Base-by-base conservation (phyloP, 2,113 vertebrate species). In the Apteryx owenii region DNA sequence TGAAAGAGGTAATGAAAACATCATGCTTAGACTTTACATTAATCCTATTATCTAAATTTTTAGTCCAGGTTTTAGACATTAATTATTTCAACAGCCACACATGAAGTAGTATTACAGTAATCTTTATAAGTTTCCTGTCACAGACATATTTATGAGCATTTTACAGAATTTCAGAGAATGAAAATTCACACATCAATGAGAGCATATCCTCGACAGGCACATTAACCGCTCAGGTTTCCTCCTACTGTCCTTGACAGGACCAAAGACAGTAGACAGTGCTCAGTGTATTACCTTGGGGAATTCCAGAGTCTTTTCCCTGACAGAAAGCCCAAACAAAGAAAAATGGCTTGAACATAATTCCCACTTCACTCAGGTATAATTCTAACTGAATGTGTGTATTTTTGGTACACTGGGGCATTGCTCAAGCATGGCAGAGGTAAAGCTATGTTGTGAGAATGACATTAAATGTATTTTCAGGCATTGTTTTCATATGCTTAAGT, bases 401-500 rank as follows among this genome's bases (percentile, higher is more conserved):
- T 46, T 66, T 58, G 40, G 53, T 73, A 65, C 76, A 22, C 78
- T 56, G 25, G 56, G 61, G 29, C 68, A 62, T 80, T 73, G 85
- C 81, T 93, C 70, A 73, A n/a, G 80, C 53, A 44, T 1, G 6
- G 70, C 75, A 85, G 73, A 91, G 48, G 60, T 65, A 76, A 91
- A 22, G 53, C 48, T 94, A 53, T 65, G n/a, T 26, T 88, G 81
- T 80, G 44, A 76, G 56, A 88, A 76, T 79, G 56, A 61, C 81
- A 95, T 93, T 93, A 77, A 95, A 69, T 65, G 46, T 64, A 72
- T 89, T 96, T 94, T 79, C 0, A 2, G 65, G 78, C 70, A 70
- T 60, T 95, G 86, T 87, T 93, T 91, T 44, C 48, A 50, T 26
- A 44, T 48, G 40, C 64, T 87, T 94, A 95, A 94, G 89, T 89